Conservation (phyloP, 2,888 invertebrate species). For the Heteropelma amictum region DNA sequence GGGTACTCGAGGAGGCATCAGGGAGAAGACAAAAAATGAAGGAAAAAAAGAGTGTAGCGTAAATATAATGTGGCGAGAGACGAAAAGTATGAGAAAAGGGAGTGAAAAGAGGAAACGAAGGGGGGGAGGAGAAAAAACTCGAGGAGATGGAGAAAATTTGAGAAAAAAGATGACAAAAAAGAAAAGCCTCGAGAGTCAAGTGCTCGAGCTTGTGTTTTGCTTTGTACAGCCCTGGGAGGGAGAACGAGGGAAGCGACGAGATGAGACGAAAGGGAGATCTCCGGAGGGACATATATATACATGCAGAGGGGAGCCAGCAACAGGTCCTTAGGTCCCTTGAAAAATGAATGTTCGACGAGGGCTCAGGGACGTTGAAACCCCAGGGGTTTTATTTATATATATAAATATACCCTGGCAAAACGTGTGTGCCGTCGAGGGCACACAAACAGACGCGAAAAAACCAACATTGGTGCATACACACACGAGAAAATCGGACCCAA, state of each 20-base stretch:
- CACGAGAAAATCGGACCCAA: constrained; percentile 59
- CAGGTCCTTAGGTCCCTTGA: constrained; percentile 67
- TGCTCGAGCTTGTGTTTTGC: constrained; percentile 19
- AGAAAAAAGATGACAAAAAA: constrained; percentile 1
- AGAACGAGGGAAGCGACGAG: constrained; percentile 29
- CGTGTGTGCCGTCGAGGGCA: not conserved
- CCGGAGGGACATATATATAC: constrained; percentile 15
- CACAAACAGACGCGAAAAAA: not conserved
- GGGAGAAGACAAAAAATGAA: not conserved
- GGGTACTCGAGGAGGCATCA: not conserved
- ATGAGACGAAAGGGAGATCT: constrained; percentile 11
- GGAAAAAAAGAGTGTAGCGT: not conserved
- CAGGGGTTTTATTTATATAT: constrained; percentile 11
- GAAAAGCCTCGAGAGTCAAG: constrained; percentile 46
- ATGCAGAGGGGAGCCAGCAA: constrained; percentile 35
- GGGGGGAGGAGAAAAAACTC: constrained; percentile 8
- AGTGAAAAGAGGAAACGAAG: constrained; percentile 1
- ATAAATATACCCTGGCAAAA: not conserved
- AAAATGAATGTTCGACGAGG: constrained; percentile 70
- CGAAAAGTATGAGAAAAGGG: not conserved
- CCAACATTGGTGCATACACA: not conserved
- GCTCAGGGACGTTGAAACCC: constrained; percentile 61
- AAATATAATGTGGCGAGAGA: not conserved
- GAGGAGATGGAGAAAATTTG: not conserved
- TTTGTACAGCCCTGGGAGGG: constrained; percentile 53